phyloP scores from a whole-genome alignment of 2,888 invertebrate species.

The Leptinotarsa rubiginosa region DNA sequence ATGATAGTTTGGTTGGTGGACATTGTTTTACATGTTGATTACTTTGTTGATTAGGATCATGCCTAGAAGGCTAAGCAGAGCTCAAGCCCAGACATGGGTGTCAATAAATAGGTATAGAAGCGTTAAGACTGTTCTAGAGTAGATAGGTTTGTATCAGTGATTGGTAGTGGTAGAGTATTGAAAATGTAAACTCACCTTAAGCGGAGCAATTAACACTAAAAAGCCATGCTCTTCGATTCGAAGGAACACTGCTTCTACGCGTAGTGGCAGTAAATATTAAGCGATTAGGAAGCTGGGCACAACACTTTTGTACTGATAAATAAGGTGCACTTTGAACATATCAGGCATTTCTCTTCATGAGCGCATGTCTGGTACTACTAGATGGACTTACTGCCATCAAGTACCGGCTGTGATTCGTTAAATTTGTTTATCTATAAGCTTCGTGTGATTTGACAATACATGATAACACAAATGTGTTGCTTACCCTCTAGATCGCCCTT shows the following conservation, averaged over 20 bases:
- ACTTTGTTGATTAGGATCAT: constrained; percentile 46
- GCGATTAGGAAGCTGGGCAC: constrained; percentile 18
- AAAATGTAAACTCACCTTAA: constrained; percentile 51
- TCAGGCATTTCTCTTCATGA: constrained; percentile 11
- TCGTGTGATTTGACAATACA: constrained; percentile 9
- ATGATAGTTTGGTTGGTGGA: constrained; percentile 54
- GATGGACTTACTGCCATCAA: constrained; percentile 37
- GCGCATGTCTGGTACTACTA: constrained; percentile 32
- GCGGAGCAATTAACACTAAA: constrained; percentile 47
- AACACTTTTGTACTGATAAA: constrained; percentile 1
- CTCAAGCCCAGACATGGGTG: constrained; percentile 48
- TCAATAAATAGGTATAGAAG: constrained; percentile 46
- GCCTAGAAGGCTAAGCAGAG: constrained; percentile 49
- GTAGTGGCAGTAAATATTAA: constrained; percentile 25
- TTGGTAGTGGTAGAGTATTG: constrained; percentile 34
- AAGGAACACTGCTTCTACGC: constrained; percentile 27
- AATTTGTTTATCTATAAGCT: constrained; percentile 6
- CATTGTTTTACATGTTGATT: constrained; percentile 29
- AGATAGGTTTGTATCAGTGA: constrained; percentile 36
- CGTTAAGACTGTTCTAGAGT: constrained; percentile 44
- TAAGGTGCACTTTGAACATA: constrained; percentile 13
- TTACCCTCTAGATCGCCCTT: constrained; percentile 61
- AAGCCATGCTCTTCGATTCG: constrained; percentile 48
- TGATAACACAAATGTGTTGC: constrained; percentile 29
- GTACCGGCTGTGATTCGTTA: constrained; percentile 21